These are phyloP conservation scores for Morinoia aosen DNA, from an alignment of 2,888 invertebrate species.

Conservation along the genomic window DNA sequence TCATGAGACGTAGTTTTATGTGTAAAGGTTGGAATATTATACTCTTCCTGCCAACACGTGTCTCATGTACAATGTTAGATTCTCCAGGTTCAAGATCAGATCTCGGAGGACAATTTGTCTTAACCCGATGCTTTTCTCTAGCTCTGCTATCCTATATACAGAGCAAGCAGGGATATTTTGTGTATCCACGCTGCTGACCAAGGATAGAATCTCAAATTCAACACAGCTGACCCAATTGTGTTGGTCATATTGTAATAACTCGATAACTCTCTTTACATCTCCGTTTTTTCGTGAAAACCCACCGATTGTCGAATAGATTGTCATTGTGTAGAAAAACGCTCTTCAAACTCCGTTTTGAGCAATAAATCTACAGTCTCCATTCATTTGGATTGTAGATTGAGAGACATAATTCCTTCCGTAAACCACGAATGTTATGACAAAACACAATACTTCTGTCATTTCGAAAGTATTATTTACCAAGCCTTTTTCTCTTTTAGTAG, in stretches of 20 bases:
- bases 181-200: not conserved
- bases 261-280: not conserved
- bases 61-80: constrained; percentile 28
- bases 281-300: not conserved
- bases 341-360: constrained; percentile 56
- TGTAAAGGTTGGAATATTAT: constrained; percentile 39
- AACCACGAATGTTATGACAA: constrained; percentile 45
- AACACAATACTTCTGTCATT: constrained; percentile 36
- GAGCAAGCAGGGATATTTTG: constrained; percentile 54
- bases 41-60: constrained; percentile 47
- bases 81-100: constrained; percentile 20
- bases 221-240: not conserved
- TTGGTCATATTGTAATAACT: not conserved
- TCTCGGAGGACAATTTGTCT: constrained; percentile 53
- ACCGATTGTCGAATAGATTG: constrained; percentile 41
- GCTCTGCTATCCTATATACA: constrained; percentile 38
- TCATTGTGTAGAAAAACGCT: constrained; percentile 30
- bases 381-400: not conserved
- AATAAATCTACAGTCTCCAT: constrained; percentile 16
- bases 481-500: too few species aligned
- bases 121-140: constrained; percentile 20
- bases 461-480: too few species aligned
- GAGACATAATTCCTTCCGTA: constrained; percentile 47
- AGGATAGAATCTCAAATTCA: not conserved
- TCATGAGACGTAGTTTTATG: constrained; percentile 47